These are phyloP conservation scores for Saguinus midas DNA, from an alignment of 2,113 vertebrate species.

Conservation along the genomic window DNA sequence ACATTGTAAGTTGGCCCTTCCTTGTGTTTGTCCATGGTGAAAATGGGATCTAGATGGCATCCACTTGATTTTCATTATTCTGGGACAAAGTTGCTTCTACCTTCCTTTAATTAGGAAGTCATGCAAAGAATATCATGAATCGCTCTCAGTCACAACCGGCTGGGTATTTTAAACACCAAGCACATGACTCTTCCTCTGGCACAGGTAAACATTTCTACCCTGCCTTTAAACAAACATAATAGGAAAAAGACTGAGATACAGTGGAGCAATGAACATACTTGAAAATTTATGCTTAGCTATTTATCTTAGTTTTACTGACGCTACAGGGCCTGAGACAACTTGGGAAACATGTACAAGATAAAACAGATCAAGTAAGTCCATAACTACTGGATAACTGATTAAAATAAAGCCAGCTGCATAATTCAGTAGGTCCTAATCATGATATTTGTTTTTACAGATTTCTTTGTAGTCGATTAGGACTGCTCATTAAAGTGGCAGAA, in stretches of 20 bases:
- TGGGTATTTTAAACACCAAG: not conserved
- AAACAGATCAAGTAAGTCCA: not conserved
- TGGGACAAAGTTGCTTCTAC: not conserved
- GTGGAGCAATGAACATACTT: not conserved
- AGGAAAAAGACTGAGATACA: slow-evolving; percentile 20
- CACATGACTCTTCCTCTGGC: not conserved
- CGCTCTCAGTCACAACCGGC: not conserved
- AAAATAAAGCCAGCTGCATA: not conserved
- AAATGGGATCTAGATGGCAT: not conserved
- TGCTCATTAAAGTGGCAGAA: too few species aligned
- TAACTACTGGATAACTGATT: not conserved
- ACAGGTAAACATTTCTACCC: not conserved
- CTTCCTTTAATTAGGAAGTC: not conserved
- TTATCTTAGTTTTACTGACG: slow-evolving; percentile 26
- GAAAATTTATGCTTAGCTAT: slow-evolving; percentile 26
- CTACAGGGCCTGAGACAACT: not conserved
- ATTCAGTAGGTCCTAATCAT: not conserved
- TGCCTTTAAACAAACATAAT: slow-evolving; percentile 3
- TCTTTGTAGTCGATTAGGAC: not conserved
- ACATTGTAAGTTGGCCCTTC: not conserved
- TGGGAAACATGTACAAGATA: not conserved
- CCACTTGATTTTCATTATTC: not conserved
- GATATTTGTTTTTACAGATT: not conserved
- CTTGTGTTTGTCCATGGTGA: not conserved
- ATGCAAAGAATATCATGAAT: not conserved